phyloP scores from a whole-genome alignment of 2,888 invertebrate species.

The Platycnemis pennipes region DNA sequence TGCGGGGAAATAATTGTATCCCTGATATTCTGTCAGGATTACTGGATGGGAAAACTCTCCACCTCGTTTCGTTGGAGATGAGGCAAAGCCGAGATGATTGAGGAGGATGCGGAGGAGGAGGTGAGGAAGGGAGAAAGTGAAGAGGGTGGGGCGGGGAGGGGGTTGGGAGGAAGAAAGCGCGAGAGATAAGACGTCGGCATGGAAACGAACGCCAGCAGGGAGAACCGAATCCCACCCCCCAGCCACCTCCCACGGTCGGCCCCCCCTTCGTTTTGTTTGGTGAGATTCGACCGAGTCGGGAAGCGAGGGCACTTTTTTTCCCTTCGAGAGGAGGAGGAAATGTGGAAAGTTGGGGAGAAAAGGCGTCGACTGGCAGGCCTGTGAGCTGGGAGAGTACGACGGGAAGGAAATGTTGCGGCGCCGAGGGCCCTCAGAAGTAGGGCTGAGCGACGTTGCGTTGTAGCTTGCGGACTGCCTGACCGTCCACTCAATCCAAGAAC shows the following conservation, averaged over 20 bases:
- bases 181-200: background rate
- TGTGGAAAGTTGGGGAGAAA: constrained; percentile 20
- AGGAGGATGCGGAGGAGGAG: background rate
- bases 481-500: no score
- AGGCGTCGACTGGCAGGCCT: no score
- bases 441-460: background rate
- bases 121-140: background rate
- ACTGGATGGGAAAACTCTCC: background rate
- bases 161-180: background rate
- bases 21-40: no score
- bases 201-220: background rate
- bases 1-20: no score
- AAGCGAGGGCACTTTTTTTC: background rate
- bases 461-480: background rate
- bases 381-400: no score
- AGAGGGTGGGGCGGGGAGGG: background rate
- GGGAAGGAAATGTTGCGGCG: no score
- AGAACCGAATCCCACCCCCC: background rate
- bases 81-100: background rate
- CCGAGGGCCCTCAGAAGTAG: background rate
- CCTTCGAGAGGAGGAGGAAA: background rate
- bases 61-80: background rate
- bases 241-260: background rate
- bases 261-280: background rate
- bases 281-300: background rate